These are phyloP conservation scores for Antigone vipio DNA, from an alignment of 2,113 vertebrate species.

Conservation along the genomic window DNA sequence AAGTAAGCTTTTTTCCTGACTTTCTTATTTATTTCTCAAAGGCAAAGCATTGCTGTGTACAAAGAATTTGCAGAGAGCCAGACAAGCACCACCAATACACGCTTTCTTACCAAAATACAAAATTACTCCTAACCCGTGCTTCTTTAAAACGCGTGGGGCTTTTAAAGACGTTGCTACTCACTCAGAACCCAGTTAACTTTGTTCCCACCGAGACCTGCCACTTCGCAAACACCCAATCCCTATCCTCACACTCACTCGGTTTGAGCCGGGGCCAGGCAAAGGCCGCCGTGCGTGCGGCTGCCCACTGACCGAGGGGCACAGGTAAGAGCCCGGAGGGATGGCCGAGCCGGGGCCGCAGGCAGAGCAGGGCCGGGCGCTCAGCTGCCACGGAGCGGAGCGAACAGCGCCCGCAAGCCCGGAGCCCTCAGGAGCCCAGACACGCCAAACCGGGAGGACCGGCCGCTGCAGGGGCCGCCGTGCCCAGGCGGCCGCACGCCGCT, in stretches of 20 bases:
- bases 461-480: too few relatives aligned
- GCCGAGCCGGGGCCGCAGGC: not conserved
- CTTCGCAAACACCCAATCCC: not conserved
- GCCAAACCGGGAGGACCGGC: not conserved
- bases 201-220: not conserved
- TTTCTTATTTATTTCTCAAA: not conserved
- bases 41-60: accelerated
- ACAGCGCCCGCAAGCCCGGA: not conserved
- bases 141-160: not conserved
- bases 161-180: not conserved
- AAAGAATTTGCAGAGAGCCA: not conserved
- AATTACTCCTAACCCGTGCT: not conserved
- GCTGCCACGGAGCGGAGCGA: not conserved
- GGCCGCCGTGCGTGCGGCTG: not conserved
- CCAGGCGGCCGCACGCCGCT: too few relatives aligned
- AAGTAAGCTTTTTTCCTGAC: not conserved
- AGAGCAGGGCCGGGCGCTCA: not conserved
- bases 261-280: accelerated
- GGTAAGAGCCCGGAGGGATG: not conserved
- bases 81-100: accelerated
- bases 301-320: not conserved
- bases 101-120: not conserved
- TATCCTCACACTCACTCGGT: accelerated
- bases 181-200: not conserved
- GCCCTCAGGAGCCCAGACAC: not conserved